Evolutionary conservation across 2,888 invertebrate genomes (phyloP).

Genomic region (Lacanobia oleracea): DNA sequence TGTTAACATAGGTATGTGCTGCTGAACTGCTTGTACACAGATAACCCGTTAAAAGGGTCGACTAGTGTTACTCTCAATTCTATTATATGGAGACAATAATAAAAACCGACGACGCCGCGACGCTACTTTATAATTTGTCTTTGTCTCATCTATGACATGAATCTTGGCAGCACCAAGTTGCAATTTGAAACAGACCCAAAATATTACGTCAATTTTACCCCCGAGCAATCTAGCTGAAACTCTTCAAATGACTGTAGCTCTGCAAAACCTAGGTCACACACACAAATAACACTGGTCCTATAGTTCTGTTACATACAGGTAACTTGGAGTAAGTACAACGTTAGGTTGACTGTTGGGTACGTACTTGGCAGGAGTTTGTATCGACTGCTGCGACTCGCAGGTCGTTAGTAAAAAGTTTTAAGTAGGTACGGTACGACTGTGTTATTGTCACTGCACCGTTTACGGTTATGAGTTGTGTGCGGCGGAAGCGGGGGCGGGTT

Average conservation of each 20-base stretch:
- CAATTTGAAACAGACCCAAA: conserved; percentile 32
- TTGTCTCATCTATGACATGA: conserved; percentile 6
- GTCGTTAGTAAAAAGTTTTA: conserved; percentile 64
- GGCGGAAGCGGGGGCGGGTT: conserved; percentile 2
- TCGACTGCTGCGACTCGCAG: conserved; percentile 47
- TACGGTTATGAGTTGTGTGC: conserved; percentile 34
- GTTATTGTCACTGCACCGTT: conserved; percentile 64
- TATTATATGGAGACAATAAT: neutral
- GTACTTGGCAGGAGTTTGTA: conserved; percentile 37
- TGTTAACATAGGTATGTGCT: neutral
- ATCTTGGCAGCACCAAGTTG: conserved; percentile 21
- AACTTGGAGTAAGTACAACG: conserved; percentile 30
- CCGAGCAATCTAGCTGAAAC: neutral
- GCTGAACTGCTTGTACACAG: neutral
- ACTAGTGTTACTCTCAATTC: neutral
- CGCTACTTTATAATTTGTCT: neutral
- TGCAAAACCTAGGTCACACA: conserved; percentile 27
- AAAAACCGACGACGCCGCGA: conserved; percentile 6
- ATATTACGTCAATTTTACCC: conserved; percentile 4
- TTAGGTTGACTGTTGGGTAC: conserved; percentile 18
- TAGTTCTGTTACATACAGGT: conserved; percentile 24
- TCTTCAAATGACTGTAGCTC: neutral
- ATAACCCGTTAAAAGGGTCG: too few relatives aligned
- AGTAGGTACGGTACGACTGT: conserved; percentile 52
- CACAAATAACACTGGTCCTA: conserved; percentile 13